phyloP scores from a whole-genome alignment of 2,113 vertebrate species.

The Dendrocopos noguchii region DNA sequence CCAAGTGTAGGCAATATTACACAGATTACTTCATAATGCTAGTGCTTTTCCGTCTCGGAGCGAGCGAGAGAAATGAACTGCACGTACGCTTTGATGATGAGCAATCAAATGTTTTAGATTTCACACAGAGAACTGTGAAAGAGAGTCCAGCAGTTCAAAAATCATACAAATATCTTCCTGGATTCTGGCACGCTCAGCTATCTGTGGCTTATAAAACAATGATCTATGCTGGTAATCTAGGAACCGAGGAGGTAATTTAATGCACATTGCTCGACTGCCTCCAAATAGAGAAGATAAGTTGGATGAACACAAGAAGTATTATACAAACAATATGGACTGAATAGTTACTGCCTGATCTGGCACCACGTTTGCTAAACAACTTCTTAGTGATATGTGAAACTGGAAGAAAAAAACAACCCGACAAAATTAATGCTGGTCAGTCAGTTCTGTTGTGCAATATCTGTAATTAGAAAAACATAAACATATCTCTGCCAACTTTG shows the following conservation, averaged over 20 bases:
- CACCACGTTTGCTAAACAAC: not conserved
- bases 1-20: constrained; percentile 44
- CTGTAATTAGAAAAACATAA: not conserved
- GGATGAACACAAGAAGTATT: constrained; percentile 16
- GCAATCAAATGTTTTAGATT: constrained; percentile 58
- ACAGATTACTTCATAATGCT: constrained; percentile 55
- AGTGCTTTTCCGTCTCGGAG: constrained; percentile 25
- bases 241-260: constrained; percentile 38
- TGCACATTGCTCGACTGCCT: constrained; percentile 30
- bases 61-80: constrained; percentile 18
- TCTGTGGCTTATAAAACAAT: constrained; percentile 18
- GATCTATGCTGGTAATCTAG: not conserved
- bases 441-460: not conserved
- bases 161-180: constrained; percentile 11
- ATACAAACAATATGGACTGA: constrained; percentile 34
- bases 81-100: constrained; percentile 42
- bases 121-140: constrained; percentile 54
- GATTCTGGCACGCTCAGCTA: constrained; percentile 30
- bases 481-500: not conserved
- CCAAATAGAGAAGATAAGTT: constrained; percentile 13
- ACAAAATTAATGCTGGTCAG: not conserved
- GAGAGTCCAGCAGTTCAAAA: constrained; percentile 43
- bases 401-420: not conserved
- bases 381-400: not conserved
- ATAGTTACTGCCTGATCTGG: not conserved